Conservation (phyloP, 2,113 vertebrate species). For the Jaculus jaculus region DNA sequence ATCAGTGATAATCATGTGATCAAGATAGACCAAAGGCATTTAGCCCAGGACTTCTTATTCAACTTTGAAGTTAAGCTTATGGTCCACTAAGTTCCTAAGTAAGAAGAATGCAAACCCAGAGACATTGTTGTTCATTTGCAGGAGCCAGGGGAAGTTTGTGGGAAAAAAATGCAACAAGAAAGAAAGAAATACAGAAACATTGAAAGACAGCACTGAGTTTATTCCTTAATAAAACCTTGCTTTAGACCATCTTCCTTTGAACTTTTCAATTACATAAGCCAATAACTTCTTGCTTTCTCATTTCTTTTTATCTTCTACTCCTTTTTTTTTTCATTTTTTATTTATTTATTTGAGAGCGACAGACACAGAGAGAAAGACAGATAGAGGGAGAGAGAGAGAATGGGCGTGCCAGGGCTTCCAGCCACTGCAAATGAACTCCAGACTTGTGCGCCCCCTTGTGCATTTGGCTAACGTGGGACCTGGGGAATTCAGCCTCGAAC, state of each 20-base stretch:
- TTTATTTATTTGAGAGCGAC: too few species aligned
- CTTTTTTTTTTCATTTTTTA: too few species aligned
- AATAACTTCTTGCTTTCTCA: not conserved
- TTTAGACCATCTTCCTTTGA: not conserved
- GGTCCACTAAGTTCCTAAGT: not conserved
- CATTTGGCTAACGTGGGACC: too few species aligned
- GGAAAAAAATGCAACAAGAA: not conserved
- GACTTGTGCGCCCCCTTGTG: too few species aligned
- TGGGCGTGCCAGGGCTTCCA: too few species aligned
- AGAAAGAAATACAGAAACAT: not conserved
- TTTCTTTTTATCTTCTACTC: not conserved
- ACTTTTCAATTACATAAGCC: not conserved
- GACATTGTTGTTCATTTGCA: not conserved
- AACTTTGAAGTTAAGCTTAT: not conserved
- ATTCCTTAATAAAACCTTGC: not conserved
- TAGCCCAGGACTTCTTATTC: not conserved
- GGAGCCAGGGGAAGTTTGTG: not conserved
- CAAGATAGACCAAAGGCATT: not conserved
- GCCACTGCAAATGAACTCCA: too few species aligned
- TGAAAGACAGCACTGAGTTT: not conserved
- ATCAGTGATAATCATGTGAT: not conserved
- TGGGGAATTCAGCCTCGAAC: too few species aligned
- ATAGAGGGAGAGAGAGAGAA: too few species aligned
- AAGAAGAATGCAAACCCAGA: not conserved
- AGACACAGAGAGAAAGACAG: too few species aligned